phyloP scores from a whole-genome alignment of 1,140 invertebrate genomes.

The Calephelis nemesis region DNA sequence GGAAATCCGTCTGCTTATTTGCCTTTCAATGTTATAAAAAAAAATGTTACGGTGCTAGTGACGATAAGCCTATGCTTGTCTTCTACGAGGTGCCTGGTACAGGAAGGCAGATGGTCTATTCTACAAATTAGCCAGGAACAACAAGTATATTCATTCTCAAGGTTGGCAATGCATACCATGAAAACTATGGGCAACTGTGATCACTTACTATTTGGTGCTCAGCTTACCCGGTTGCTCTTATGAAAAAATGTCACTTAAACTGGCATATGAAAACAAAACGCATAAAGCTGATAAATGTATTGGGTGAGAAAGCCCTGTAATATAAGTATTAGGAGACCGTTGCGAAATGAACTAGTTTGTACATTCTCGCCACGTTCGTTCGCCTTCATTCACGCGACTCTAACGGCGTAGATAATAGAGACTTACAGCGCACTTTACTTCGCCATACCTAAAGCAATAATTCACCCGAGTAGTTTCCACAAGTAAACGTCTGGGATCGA shows the following conservation, averaged over 20 bases:
- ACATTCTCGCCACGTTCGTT: constrained; percentile 65
- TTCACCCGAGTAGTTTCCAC: constrained; percentile 60
- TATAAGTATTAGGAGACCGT: constrained; percentile 44
- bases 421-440: constrained; percentile 74
- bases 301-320: constrained; percentile 11
- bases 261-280: background rate
- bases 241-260: background rate
- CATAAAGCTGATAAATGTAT: constrained; percentile 12
- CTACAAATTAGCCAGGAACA: too few species aligned
- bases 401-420: constrained; percentile 75
- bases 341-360: constrained; percentile 59
- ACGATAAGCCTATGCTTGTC: too few species aligned
- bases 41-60: too few species aligned
- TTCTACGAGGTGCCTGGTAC: too few species aligned
- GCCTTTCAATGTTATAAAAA: too few species aligned
- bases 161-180: too few species aligned
- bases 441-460: constrained; percentile 67
- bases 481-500: constrained; percentile 43
- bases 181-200: too few species aligned
- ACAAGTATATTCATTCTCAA: too few species aligned
- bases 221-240: too few species aligned
- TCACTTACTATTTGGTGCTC: too few species aligned
- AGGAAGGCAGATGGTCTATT: too few species aligned
- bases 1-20: too few species aligned
- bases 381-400: constrained; percentile 70